Base-by-base conservation (phyloP, 2,888 invertebrate species). In the Yponomeuta plumbellus region DNA sequence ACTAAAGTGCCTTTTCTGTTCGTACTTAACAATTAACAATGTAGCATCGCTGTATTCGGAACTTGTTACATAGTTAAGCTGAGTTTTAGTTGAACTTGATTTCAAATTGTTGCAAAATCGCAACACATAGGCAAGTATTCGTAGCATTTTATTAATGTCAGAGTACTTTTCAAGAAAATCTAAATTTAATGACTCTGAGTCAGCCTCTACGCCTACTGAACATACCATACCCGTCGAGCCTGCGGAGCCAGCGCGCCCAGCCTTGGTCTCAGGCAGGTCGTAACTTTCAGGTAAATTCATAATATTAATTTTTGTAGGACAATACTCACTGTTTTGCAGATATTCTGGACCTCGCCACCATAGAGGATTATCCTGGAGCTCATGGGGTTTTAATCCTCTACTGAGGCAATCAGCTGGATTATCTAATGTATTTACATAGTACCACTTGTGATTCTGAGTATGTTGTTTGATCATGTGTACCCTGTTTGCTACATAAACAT, bases 401-500 rank as follows among this genome's bases (percentile, higher is more conserved):
- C 67, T 68, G 0, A 71, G 22, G 69, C 72, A 57, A 69, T 69
- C 34, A 8, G 34, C 34, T 34, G 34, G 34, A 61, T 68, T 69
- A 13, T 69, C 65, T 21, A 39, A 20, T 34, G 71, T 67, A 22
- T 21, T 62, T 11, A 70, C 67, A 62, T 68, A 68, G 10, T 23
- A n/a, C 71, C 73, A 73, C 5, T n/a, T 20, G 21, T 20, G 67
- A 20, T 26, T 17, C 39, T 61, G 6, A 23, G 69, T 70, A 17
- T 66, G 57, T 21, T 68, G 21, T 8, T 5, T 11, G 23, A 72
- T 70, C 11, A 61, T 40, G 20, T 66, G 66, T 21, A 74, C 70
- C 57, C 71, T 70, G 58, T 72, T 72, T 11, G 70, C 69, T 11
- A 71, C 71, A 67, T 73, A 71, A 20, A 69, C 67, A 20, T 68